A percentile compares a stretch with the other conserved stretches of the same genome.
phyloP scores from a whole-genome alignment of 2,113 vertebrate genomes.

The Trochalopteron elliotii region DNA sequence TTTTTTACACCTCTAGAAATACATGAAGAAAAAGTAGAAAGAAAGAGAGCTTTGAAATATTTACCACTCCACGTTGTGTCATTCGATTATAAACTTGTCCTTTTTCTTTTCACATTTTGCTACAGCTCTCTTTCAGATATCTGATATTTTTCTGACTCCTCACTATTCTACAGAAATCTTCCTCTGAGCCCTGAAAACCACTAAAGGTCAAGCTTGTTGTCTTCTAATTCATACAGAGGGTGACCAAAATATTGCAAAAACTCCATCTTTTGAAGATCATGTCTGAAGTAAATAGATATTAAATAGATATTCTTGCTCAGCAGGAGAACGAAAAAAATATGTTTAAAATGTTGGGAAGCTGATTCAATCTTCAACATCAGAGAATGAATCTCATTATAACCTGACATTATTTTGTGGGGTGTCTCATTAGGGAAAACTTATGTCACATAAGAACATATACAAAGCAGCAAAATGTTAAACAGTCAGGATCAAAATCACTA shows the following conservation, averaged over 20 bases:
- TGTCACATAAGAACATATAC: not conserved
- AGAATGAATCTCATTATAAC: not conserved
- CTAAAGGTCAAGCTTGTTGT: not conserved
- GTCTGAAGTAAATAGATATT: not conserved
- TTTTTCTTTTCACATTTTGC: not conserved
- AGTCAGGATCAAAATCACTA: not conserved
- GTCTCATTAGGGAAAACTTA: not conserved
- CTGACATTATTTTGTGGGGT: not conserved
- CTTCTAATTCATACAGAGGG: not conserved
- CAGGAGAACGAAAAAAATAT: not conserved
- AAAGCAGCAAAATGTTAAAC: not conserved
- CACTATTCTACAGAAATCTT: not conserved
- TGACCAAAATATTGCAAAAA: not conserved
- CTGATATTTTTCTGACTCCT: not conserved
- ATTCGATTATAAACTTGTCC: not conserved
- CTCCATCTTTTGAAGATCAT: not conserved
- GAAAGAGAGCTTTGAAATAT: not conserved
- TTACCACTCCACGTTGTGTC: not conserved
- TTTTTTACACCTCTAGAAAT: not conserved
- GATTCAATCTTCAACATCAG: not conserved
- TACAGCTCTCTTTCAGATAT: not conserved
- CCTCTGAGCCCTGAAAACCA: not conserved
- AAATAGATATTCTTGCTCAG: not conserved
- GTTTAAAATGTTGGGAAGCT: not conserved
- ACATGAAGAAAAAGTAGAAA: not conserved